phyloP scores from a whole-genome alignment of 2,888 invertebrate species.

The Ecliptopera silaceata region DNA sequence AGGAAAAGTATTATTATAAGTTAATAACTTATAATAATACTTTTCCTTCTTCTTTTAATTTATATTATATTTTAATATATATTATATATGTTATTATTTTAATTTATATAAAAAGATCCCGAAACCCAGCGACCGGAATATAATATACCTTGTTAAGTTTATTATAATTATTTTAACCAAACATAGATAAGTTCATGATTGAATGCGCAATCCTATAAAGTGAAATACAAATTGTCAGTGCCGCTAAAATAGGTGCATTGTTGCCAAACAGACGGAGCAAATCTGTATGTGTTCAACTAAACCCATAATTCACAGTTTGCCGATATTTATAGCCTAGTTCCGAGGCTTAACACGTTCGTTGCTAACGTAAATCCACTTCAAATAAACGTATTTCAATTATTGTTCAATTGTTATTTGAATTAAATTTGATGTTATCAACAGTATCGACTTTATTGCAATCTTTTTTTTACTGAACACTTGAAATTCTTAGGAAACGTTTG shows the following conservation, averaged over 20 bases:
- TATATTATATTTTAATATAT: no score
- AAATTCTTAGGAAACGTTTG: no score
- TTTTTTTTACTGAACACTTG: not conserved
- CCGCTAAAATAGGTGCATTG: slow-evolving; percentile 43
- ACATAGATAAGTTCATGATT: not conserved
- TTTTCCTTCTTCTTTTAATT: no score
- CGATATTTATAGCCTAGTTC: slow-evolving; percentile 70
- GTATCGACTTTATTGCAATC: not conserved
- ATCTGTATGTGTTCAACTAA: slow-evolving; percentile 55
- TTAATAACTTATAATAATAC: no score
- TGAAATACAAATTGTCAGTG: slow-evolving; percentile 22
- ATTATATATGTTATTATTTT: no score
- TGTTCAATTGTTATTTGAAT: not conserved
- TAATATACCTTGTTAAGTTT: no score
- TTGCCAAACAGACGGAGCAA: slow-evolving; percentile 47
- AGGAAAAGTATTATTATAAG: no score
- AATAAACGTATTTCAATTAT: slow-evolving; percentile 55
- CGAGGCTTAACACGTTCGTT: slow-evolving; percentile 65
- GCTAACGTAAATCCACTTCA: slow-evolving; percentile 56
- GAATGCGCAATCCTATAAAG: slow-evolving; percentile 14
- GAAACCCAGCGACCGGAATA: no score
- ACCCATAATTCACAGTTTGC: slow-evolving; percentile 62
- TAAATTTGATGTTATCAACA: not conserved
- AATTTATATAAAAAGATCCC: no score
- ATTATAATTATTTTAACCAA: no score